Percentiles rank a stretch among this genome's conserved stretches.
Conservation (phyloP, 2,113 vertebrate species). For the Taurulus bubalis region DNA sequence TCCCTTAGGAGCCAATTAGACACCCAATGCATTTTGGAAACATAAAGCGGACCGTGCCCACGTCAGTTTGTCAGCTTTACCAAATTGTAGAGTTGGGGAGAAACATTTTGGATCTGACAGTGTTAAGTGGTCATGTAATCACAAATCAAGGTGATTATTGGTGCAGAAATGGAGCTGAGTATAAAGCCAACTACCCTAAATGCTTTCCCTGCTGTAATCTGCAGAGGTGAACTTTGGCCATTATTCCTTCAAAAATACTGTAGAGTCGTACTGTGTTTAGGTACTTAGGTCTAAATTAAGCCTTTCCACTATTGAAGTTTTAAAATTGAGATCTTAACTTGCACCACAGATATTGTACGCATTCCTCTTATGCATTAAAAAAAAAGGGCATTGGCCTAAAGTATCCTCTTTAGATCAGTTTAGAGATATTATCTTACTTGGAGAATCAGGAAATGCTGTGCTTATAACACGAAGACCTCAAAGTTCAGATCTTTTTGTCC, state of each 20-base stretch:
- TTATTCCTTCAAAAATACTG: constrained; percentile 34
- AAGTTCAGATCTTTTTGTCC: not conserved
- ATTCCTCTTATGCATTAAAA: not conserved
- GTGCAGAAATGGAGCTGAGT: not conserved
- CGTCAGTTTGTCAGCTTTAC: constrained; percentile 11
- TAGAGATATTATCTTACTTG: not conserved
- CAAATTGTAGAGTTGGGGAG: constrained; percentile 19
- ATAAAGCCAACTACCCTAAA: constrained; percentile 11
- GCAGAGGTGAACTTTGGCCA: constrained; percentile 16
- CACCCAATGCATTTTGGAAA: constrained; percentile 23
- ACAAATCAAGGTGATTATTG: constrained; percentile 52
- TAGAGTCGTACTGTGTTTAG: not conserved
- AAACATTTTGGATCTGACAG: constrained; percentile 19
- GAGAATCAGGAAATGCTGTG: not conserved
- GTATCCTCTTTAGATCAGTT: not conserved
- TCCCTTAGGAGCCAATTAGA: constrained; percentile 41
- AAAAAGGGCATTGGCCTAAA: not conserved
- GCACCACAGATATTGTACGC: not conserved
- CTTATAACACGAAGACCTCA: not conserved
- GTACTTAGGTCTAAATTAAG: not conserved
- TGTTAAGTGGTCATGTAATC: constrained; percentile 45
- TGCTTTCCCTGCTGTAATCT: constrained; percentile 4
- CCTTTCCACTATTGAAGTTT: not conserved
- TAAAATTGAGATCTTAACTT: not conserved
- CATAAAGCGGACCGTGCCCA: constrained; percentile 27